Evolutionary conservation across 2,888 invertebrate species (phyloP), one percentile per base, ranked within the genome.

Genomic region (Caenorhabditis virilis): DNA sequence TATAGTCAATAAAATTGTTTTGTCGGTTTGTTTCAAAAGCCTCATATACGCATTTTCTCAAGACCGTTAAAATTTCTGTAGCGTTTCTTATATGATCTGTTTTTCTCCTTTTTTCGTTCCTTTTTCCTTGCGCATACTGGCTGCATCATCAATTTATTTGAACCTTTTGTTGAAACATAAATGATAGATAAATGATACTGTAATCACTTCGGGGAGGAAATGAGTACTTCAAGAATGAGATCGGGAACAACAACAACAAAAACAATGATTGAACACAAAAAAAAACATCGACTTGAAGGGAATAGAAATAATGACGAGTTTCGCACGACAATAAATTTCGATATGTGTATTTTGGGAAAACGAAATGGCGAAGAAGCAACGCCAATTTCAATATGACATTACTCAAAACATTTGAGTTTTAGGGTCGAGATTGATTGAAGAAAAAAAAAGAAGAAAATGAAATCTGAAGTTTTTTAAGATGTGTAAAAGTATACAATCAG

Each of bases 321-420:
- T 42, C 42, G 42, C 42, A 42, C 42, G 42, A 42, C 23, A 42
- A 42, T 42, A 42, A 42, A 42, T 42, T 42, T 42, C n/a, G 20
- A 15, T 23, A 42, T 42, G 42, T 20, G 22, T 20, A 23, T 42
- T 42, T 23, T 22, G 20, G 11, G 39, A 30, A 30, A 30, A 30
- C 6, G 13, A 30, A 30, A 30, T 30, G 30, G n/a, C n/a, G n/a
- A n/a, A n/a, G n/a, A n/a, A n/a, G n/a, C n/a, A n/a, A n/a, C n/a
- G n/a, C n/a, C n/a, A n/a, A n/a, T n/a, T n/a, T n/a, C n/a, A n/a
- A n/a, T n/a, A n/a, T n/a, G n/a, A n/a, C 36, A 20, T 38, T 38
- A 20, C 38, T 9, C 38, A 6, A 13, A 13, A 13, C 30, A 6
- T 13, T 9, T 9, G 30, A 30, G 30, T 13, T 30, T 13, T 30